A percentile compares a stretch with the other conserved stretches of the same genome.
Evolutionary conservation across 2,888 invertebrate species (phyloP).

Genomic region (Stenodera caucasica): DNA sequence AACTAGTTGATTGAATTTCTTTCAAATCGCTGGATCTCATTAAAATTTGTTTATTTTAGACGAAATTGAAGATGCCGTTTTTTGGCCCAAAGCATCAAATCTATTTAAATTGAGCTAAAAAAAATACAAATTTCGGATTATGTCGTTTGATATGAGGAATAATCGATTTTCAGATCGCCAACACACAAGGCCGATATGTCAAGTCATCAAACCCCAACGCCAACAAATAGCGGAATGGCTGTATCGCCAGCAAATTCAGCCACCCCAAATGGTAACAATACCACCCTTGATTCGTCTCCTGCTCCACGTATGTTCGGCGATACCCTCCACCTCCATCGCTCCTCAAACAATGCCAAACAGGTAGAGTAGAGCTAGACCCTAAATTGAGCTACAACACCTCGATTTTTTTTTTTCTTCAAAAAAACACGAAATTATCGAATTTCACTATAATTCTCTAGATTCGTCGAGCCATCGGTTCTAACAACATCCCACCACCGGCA

Average conservation of each 20-base stretch:
- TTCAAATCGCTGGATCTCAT: not conserved
- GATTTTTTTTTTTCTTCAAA: not conserved
- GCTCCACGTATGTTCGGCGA: constrained; percentile 75
- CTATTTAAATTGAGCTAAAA: too few relatives aligned
- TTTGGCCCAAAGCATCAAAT: too few relatives aligned
- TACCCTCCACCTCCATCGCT: constrained; percentile 61
- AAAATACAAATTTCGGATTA: too few relatives aligned
- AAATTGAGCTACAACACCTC: not conserved
- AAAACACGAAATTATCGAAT: too few relatives aligned
- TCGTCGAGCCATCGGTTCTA: constrained; percentile 60
- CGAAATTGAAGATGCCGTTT: too few relatives aligned
- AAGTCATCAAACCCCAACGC: constrained; percentile 37
- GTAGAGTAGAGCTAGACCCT: constrained; percentile 46
- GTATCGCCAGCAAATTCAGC: constrained; percentile 48
- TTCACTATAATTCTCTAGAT: constrained; percentile 51
- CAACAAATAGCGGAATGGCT: constrained; percentile 37
- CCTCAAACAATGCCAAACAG: constrained; percentile 58
- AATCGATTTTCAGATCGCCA: constrained; percentile 42
- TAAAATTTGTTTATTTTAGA: not conserved
- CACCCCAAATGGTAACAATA: constrained; percentile 52
- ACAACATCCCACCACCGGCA: constrained; percentile 71
- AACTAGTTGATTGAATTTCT: not conserved
- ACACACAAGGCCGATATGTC: constrained; percentile 41
- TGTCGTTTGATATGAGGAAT: too few relatives aligned
- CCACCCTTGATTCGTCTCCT: constrained; percentile 58